These are phyloP conservation scores for Lordiphosa andalusiaca DNA, from an alignment of 2,888 invertebrate species.

Conservation along the genomic window DNA sequence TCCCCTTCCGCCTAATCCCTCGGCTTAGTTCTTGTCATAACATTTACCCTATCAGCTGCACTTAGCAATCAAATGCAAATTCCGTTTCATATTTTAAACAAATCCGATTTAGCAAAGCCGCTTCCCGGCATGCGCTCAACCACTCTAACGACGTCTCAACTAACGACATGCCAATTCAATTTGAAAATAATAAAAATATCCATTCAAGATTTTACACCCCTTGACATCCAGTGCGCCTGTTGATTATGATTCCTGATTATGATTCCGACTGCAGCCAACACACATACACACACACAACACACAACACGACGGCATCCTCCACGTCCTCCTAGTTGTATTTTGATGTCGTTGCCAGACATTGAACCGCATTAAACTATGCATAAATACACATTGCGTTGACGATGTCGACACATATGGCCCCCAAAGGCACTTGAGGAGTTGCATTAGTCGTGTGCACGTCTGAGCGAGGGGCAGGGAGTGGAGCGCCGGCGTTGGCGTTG, in stretches of 20 bases:
- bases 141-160: constrained; percentile 18
- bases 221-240: constrained; percentile 38
- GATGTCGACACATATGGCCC: constrained; percentile 43
- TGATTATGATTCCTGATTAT: constrained; percentile 62
- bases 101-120: constrained; percentile 63
- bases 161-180: constrained; percentile 71
- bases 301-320: constrained; percentile 23
- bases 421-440: constrained; percentile 39
- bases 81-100: constrained; percentile 54
- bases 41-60: constrained; percentile 23
- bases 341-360: constrained; percentile 76
- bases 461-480: neutral
- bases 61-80: constrained; percentile 56
- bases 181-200: constrained; percentile 69
- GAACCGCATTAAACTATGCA: constrained; percentile 76
- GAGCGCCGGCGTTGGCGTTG: constrained; percentile 33
- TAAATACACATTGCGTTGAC: constrained; percentile 70
- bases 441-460: constrained; percentile 12
- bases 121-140: constrained; percentile 4
- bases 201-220: constrained; percentile 25
- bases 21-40: constrained; percentile 27
- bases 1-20: no score
- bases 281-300: constrained; percentile 32
- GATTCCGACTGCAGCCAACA: constrained; percentile 41
- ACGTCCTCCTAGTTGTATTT: constrained; percentile 60